Conservation (phyloP, 2,113 vertebrate species). For the Saccopteryx leptura region DNA sequence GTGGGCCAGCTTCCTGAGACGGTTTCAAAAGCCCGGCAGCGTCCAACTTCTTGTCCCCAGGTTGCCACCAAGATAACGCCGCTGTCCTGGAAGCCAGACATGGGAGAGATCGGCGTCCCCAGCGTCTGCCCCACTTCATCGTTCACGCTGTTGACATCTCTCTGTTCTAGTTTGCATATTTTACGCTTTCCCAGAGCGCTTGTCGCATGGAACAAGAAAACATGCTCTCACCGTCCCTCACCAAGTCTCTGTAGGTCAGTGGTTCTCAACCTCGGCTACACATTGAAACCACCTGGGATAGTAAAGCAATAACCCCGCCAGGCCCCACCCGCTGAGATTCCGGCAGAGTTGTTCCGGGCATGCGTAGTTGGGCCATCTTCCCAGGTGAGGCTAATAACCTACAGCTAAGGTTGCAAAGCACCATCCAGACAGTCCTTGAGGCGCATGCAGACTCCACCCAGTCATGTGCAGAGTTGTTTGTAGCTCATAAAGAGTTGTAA, state of each 20-base stretch:
- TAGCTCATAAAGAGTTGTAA: not conserved
- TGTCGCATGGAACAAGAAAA: not conserved
- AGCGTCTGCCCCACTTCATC: accelerated
- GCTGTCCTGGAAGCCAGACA: not conserved
- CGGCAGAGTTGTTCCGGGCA: not conserved
- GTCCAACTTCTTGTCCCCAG: not conserved
- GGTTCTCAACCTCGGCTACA: not conserved
- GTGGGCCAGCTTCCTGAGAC: not conserved
- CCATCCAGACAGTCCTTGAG: not conserved
- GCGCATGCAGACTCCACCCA: not conserved
- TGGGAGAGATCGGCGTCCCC: too few relatives aligned
- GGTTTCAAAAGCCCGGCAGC: not conserved
- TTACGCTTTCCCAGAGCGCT: not conserved
- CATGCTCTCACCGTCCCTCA: not conserved
- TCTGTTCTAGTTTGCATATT: not conserved
- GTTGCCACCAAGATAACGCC: not conserved
- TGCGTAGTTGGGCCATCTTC: not conserved
- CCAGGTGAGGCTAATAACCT: not conserved
- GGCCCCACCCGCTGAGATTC: not conserved
- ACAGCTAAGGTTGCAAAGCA: not conserved
- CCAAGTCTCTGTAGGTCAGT: not conserved
- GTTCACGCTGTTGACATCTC: not conserved
- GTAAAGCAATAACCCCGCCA: not conserved
- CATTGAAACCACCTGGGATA: not conserved
- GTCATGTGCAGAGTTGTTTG: not conserved